phyloP scores from a whole-genome alignment of 2,888 invertebrate genomes.

The Phlogophora meticulosa region DNA sequence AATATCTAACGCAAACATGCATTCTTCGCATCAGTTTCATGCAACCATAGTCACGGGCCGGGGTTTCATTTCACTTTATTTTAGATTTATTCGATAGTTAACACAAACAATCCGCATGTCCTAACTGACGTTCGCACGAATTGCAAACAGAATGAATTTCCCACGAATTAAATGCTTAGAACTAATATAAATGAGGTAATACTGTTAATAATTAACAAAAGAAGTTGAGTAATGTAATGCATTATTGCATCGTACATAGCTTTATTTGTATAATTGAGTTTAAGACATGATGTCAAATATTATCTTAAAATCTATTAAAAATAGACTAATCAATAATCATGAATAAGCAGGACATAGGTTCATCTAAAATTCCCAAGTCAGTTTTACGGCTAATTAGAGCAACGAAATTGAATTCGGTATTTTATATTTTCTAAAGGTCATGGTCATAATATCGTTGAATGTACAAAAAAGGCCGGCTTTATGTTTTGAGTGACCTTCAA shows the following conservation, averaged over 20 bases:
- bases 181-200: slow-evolving; percentile 59
- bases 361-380: neutral
- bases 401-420: slow-evolving; percentile 26
- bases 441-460: slow-evolving; percentile 26
- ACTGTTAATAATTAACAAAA: slow-evolving; percentile 60
- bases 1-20: slow-evolving; percentile 79
- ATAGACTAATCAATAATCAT: neutral
- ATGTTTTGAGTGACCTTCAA: slow-evolving; percentile 34
- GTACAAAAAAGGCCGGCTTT: slow-evolving; percentile 24
- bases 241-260: slow-evolving; percentile 43
- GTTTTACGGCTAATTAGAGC: neutral
- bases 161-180: slow-evolving; percentile 63
- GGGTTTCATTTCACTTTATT: slow-evolving; percentile 40
- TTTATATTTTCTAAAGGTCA: slow-evolving; percentile 18
- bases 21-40: slow-evolving; percentile 74
- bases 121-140: slow-evolving; percentile 54
- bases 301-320: slow-evolving; percentile 13
- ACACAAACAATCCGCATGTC: slow-evolving; percentile 43
- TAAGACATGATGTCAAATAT: slow-evolving; percentile 28
- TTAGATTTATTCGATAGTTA: slow-evolving; percentile 46
- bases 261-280: slow-evolving; percentile 16
- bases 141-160: slow-evolving; percentile 61
- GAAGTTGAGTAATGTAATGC: slow-evolving; percentile 61
- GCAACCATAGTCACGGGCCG: slow-evolving; percentile 37
- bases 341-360: neutral